Percentiles rank a stretch among this genome's conserved stretches.
phyloP scores from a whole-genome alignment of 2,113 vertebrate genomes.

The Cebus imitator region DNA sequence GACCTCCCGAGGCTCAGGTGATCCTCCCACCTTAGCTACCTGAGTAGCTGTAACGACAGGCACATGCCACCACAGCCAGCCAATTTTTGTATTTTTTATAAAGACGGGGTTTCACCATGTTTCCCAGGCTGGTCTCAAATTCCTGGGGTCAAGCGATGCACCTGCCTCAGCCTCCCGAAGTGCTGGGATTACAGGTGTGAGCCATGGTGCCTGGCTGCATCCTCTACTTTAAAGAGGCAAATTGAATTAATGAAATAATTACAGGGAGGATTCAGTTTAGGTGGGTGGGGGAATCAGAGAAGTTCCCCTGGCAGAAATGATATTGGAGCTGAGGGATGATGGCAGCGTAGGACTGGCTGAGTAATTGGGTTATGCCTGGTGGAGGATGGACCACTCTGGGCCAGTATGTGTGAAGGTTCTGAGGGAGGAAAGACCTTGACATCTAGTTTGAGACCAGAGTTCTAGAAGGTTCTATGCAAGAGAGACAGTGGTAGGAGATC shows the following conservation, averaged over 20 bases:
- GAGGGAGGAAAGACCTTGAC: background rate
- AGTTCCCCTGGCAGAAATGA: background rate
- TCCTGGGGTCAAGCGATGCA: no score
- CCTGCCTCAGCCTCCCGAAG: no score
- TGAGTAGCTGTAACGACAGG: no score
- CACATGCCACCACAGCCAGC: no score
- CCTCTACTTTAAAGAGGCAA: background rate
- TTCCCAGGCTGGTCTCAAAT: no score
- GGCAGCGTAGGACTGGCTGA: background rate
- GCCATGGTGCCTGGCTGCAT: no score
- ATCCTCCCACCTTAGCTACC: no score
- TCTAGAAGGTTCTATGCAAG: background rate
- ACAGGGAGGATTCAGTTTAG: background rate
- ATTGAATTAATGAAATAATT: background rate
- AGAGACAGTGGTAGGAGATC: background rate
- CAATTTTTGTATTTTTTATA: no score
- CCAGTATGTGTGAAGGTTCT: background rate
- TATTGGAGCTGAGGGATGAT: background rate
- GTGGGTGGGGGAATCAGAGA: background rate
- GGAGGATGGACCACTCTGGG: background rate
- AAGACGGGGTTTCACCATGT: no score
- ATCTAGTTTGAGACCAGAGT: background rate
- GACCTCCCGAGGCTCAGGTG: no score
- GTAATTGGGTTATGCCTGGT: accelerated
- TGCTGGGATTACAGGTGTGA: no score